Percentiles rank a stretch among this genome's conserved stretches.
Conservation (phyloP, 2,113 vertebrate species). For the Chlamydotis undulata region DNA sequence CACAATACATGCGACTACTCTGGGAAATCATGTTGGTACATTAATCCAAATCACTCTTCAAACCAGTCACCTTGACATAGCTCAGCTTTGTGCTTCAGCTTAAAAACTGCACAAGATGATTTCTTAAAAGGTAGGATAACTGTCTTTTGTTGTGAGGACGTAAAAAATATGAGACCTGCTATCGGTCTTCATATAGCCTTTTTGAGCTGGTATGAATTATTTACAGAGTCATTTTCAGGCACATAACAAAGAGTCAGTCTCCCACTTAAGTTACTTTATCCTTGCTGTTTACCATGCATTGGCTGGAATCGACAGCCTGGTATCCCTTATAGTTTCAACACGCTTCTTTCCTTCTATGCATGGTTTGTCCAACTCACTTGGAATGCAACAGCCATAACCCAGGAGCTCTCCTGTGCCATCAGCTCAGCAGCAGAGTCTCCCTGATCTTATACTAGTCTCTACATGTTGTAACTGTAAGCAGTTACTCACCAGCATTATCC, state of each 20-base stretch:
- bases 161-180: neutral
- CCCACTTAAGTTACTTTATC: neutral
- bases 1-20: fast-evolving
- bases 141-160: neutral
- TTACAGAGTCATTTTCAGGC: neutral
- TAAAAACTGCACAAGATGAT: neutral
- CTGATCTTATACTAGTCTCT: neutral
- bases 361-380: fast-evolving
- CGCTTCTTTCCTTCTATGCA: neutral
- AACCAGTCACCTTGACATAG: neutral
- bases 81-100: neutral
- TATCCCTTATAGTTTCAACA: neutral
- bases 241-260: neutral
- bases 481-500: neutral
- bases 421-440: neutral
- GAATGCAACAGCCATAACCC: neutral
- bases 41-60: neutral
- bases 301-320: neutral
- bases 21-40: neutral
- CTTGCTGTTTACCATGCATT: neutral
- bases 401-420: neutral
- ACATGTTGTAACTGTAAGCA: neutral
- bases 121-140: neutral
- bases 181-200: neutral
- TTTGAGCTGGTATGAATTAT: neutral